Evolutionary conservation across 2,797 vertebrate species (phyloP), one percentile per base, ranked within the genome.

Genomic region (Sebastes jordani): DNA sequence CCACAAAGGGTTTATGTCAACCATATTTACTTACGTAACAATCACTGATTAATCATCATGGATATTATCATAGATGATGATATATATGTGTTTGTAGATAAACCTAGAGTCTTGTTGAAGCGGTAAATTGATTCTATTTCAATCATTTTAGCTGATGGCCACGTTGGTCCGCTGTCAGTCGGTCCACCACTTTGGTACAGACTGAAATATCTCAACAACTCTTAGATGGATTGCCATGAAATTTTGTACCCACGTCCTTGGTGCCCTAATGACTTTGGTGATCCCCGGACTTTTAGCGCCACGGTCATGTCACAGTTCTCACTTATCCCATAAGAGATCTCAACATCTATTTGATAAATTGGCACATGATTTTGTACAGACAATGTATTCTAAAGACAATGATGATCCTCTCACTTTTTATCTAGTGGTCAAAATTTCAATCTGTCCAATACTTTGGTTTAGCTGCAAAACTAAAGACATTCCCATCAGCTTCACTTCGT

Each of bases 11-110:
- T 72, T 29, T 1, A 1, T 76, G 59, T 74, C n/a, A 76, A 29
- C 18, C n/a, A 66, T 13, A 75, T 69, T 71, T n/a, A 63, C 20
- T 42, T 54, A 27, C n/a, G 60, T 7, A 76, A 58, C 30, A 42
- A 70, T 82, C 54, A 22, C 27, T 42, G 11, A 71, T 71, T 20
- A 29, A 71, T 63, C 30, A 58, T 11, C 18, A 52, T 23, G 14
- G 23, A 20, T 65, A 64, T 52, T 32, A 49, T 30, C 11, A 58
- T 34, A 64, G 46, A 62, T 49, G 2, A 30, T 58, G 20, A 27
- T n/a, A 71, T 29, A 29, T 46, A 46, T 23, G n/a, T 54, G 55
- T 32, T 30, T 32, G 7, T n/a, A 56, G 20, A 62, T 56, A 73
- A 38, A 67, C 18, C 13, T 4, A 22, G n/a, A 25, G 27, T 13